Evolutionary conservation across 2,113 vertebrate genomes (phyloP), one percentile per base, ranked within the genome.

Genomic region (Malurus melanocephalus): DNA sequence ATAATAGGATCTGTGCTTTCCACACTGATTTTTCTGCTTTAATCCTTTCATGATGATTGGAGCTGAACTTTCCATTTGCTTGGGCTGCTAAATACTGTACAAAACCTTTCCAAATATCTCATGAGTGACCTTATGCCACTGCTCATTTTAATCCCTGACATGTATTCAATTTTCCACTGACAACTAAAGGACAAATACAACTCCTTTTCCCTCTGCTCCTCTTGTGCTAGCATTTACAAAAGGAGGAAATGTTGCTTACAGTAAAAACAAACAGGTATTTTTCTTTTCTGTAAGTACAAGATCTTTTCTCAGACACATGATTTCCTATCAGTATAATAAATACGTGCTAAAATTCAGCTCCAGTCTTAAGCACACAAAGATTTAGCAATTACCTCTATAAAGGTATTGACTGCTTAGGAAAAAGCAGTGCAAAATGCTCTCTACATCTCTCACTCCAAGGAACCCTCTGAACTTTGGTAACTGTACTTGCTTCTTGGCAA

Each of bases 101-200:
- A 93, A 92, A 94, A 94, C 76, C 81, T 82, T 90, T 93, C 82
- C 81, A 93, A 85, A 78, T 94, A 91, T 49, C 79, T 92, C 68
- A 75, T 71, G 38, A 66, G 68, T 86, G 78, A 91, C 87, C 93
- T 94, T 94, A 78, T 69, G 90, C 51, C 90, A 81, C 66, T 90
- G 67, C 38, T 92, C 66, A 74, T 91, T 93, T 95, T 86, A 93
- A 93, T 88, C 83, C 66, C 77, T 87, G 85, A 93, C 48, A 87
- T 57, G 52, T 40, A 92, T 88, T 95, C 88, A 56, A 69, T 91
- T 95, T 94, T 92, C 82, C 82, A 89, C 45, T 62, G 59, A 93
- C 80, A 94, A 68, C 74, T 71, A 55, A 86, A 89, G 46, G 76
- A 89, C 82, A 94, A 85, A 64, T 52, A 64, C 45, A 90, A 75